phyloP scores from a whole-genome alignment of 2,113 vertebrate genomes.

The Brienomyrus longianalis region DNA sequence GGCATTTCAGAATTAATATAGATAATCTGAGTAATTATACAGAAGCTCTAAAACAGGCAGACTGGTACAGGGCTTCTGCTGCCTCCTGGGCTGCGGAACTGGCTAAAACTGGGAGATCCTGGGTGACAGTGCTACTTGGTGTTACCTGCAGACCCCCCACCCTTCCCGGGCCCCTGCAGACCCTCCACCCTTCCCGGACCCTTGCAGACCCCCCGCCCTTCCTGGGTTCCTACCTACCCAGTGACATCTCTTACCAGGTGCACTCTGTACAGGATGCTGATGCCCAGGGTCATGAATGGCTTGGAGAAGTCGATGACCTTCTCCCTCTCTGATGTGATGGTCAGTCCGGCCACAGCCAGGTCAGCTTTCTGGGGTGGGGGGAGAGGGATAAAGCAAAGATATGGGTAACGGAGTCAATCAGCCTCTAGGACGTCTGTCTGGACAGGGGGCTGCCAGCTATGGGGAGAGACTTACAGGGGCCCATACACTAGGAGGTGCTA shows the following conservation, averaged over 20 bases:
- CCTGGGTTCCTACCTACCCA: not conserved
- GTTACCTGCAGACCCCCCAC: not conserved
- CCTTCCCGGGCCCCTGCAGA: not conserved
- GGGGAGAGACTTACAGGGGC: not conserved
- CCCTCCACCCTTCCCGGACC: not conserved
- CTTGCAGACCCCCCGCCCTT: not conserved
- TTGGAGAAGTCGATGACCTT: conserved; percentile 99
- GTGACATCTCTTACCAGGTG: conserved; percentile 77
- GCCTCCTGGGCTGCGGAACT: not conserved
- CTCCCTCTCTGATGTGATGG: conserved; percentile 91
- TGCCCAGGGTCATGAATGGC: conserved; percentile 95
- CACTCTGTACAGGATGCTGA: conserved; percentile 95
- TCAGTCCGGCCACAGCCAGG: conserved; percentile 87
- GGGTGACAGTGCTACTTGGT: not conserved
- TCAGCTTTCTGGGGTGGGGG: conserved; percentile 82
- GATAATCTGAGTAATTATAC: conserved; percentile 34
- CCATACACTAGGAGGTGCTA: not conserved
- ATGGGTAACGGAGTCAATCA: not conserved
- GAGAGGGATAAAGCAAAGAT: conserved; percentile 6
- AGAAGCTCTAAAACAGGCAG: conserved; percentile 24
- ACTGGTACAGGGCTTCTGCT: conserved; percentile 19
- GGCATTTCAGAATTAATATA: not conserved
- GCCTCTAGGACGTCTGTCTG: not conserved
- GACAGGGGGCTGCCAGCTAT: no score
- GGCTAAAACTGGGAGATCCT: not conserved